Percentiles rank a stretch among this genome's conserved stretches.
phyloP scores from a whole-genome alignment of 2,113 vertebrate species.

The Dromaius novaehollandiae region DNA sequence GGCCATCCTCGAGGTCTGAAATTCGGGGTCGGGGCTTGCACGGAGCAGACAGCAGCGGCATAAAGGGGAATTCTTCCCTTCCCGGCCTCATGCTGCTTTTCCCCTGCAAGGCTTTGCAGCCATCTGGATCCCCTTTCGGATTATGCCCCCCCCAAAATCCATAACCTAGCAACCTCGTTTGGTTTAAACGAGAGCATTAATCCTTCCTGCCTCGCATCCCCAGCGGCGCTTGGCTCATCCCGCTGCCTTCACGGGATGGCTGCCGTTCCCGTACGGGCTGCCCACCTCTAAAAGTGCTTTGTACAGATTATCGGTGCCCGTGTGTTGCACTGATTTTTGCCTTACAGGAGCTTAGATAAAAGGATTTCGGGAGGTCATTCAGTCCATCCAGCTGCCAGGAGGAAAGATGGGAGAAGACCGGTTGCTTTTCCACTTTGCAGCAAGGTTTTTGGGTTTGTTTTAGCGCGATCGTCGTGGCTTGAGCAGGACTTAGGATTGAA shows the following conservation, averaged over 20 bases:
- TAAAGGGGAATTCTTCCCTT: constrained; percentile 55
- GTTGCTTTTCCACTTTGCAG: background rate
- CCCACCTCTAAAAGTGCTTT: background rate
- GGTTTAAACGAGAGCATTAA: background rate
- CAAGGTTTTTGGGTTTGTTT: background rate
- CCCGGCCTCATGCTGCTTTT: constrained; percentile 53
- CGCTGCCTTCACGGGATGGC: background rate
- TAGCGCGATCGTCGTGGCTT: background rate
- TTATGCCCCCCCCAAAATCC: too few relatives aligned
- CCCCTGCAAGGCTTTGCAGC: constrained; percentile 13
- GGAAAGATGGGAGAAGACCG: background rate
- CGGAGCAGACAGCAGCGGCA: constrained; percentile 18
- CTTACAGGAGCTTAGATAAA: background rate
- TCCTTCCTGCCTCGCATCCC: background rate
- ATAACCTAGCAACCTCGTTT: too few relatives aligned
- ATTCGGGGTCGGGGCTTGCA: background rate
- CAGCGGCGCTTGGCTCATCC: too few relatives aligned
- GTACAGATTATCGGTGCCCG: background rate
- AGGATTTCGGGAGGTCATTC: background rate
- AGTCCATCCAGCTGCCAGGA: background rate
- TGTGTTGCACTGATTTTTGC: background rate
- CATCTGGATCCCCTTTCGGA: constrained; percentile 44
- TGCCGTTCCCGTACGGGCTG: background rate
- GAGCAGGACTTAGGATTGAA: background rate
- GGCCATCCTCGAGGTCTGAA: background rate